These are phyloP conservation scores for Heliangelus exortis DNA, from an alignment of 2,797 vertebrate species.

Conservation along the genomic window DNA sequence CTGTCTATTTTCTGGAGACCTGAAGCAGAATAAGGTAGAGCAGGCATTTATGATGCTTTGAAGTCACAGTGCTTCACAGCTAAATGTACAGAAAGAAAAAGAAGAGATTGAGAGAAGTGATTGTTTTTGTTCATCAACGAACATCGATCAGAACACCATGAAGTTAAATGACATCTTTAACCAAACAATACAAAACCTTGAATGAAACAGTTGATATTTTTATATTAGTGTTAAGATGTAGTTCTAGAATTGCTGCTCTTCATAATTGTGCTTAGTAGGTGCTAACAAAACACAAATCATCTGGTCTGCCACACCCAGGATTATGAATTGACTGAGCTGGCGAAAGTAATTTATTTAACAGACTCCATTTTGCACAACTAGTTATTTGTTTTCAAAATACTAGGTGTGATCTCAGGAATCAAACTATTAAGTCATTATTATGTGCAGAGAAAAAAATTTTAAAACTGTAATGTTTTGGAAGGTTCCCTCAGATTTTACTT, in stretches of 20 bases:
- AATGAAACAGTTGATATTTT: background rate
- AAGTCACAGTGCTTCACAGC: background rate
- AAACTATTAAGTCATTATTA: background rate
- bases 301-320: slow-evolving; percentile 15
- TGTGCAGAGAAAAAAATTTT: background rate
- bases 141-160: background rate
- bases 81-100: background rate
- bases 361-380: slow-evolving; percentile 41
- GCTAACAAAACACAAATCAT: slow-evolving; percentile 10
- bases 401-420: background rate
- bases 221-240: background rate
- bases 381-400: background rate
- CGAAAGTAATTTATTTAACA: slow-evolving; percentile 21
- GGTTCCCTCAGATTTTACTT: background rate
- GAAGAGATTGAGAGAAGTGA: background rate
- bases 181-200: background rate
- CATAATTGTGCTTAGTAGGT: background rate
- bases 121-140: fast-evolving
- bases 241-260: background rate
- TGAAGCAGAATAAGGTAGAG: background rate
- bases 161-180: background rate
- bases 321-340: slow-evolving; percentile 37
- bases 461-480: background rate
- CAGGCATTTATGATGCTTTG: background rate
- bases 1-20: background rate